Percentiles rank a stretch among this genome's conserved stretches.
phyloP scores from a whole-genome alignment of 1,140 invertebrate species.

The Drosophila watanabei region DNA sequence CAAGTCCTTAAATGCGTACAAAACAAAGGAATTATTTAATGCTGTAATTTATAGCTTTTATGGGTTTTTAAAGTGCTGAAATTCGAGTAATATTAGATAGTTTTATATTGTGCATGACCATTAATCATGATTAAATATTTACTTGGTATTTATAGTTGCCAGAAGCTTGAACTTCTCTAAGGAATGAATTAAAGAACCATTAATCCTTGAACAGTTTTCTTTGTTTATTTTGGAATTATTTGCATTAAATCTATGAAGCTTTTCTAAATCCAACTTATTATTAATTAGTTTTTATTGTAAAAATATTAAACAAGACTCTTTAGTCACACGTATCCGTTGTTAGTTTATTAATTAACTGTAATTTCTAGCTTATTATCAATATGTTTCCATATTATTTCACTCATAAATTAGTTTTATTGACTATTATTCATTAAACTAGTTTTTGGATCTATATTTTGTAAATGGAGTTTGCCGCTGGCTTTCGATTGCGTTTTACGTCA shows the following conservation, averaged over 20 bases:
- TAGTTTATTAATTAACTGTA: constrained; percentile 1
- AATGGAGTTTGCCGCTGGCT: constrained; percentile 18
- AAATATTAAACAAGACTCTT: not conserved
- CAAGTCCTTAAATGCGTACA: not conserved
- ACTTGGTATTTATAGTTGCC: not conserved
- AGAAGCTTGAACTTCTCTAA: not conserved
- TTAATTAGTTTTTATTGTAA: not conserved
- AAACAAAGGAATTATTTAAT: not conserved
- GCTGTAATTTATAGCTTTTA: not conserved
- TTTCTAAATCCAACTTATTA: too few relatives aligned
- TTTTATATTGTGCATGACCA: not conserved
- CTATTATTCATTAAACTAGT: constrained; percentile 30
- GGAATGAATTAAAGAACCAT: not conserved
- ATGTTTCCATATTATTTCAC: constrained; percentile 1
- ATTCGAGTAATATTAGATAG: not conserved
- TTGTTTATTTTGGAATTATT: not conserved
- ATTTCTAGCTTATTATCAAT: not conserved
- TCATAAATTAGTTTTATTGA: constrained; percentile 41
- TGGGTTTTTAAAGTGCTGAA: not conserved
- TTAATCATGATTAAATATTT: not conserved
- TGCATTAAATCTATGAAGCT: not conserved
- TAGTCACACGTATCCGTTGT: not conserved
- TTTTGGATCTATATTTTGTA: constrained; percentile 22
- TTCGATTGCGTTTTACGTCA: constrained; percentile 31
- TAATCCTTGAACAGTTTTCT: too few relatives aligned